These are phyloP conservation scores for Perognathus longimembris DNA, from an alignment of 2,113 vertebrate species.

Conservation along the genomic window DNA sequence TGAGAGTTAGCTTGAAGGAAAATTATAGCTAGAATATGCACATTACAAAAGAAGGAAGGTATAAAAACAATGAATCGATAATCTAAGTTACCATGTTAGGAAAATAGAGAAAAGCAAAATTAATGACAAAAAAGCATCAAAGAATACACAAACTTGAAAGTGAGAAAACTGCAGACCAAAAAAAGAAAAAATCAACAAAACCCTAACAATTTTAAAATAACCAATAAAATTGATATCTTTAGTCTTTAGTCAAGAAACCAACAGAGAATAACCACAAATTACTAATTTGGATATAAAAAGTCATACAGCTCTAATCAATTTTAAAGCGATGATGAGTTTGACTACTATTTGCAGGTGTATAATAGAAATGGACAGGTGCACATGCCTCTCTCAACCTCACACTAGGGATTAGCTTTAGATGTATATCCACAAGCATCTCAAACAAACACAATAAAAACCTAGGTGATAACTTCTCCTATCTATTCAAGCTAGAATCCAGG, in stretches of 20 bases:
- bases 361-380: background rate
- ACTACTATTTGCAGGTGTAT: background rate
- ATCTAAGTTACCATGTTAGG: background rate
- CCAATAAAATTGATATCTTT: background rate
- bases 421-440: background rate
- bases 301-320: too few species aligned
- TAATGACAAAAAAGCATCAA: background rate
- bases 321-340: background rate
- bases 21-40: background rate
- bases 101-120: background rate
- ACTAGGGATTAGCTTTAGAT: background rate
- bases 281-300: too few species aligned
- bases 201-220: background rate
- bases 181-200: background rate
- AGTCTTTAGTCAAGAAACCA: background rate
- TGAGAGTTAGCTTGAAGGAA: background rate
- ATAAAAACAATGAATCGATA: background rate
- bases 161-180: background rate
- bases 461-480: background rate
- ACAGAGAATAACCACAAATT: too few species aligned
- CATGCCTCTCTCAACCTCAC: background rate
- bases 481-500: background rate
- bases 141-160: background rate
- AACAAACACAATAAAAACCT: background rate
- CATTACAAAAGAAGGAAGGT: background rate